Base-by-base conservation (phyloP, 2,113 vertebrate species). In the Diadophis punctatus region DNA sequence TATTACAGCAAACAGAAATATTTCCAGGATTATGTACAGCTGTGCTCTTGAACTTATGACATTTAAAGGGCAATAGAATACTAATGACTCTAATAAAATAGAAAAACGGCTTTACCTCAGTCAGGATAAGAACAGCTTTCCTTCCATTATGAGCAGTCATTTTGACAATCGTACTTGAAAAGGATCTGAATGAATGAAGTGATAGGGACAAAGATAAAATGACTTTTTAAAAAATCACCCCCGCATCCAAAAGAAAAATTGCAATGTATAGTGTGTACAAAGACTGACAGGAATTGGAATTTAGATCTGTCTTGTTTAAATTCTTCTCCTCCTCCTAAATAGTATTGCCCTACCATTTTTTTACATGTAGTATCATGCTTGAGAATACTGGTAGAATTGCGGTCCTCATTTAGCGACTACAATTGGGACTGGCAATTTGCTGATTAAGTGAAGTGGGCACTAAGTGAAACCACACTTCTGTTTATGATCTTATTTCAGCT, bases 41-140 rank as follows among this genome's bases (percentile, higher is more conserved):
- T 95, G 90, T 93, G 88, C 87, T 97, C 92, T 97, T 97, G 97
- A 97, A 96, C 96, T 95, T 93, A 92, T 96, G 96, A 93, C 96
- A 96, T 97, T 97, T 97, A 97, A 97, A 98, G 96, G 95, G 94
- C 95, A 96, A 88, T 90, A 93, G 92, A 96, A 97, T 95, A 92
- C 94, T 97, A 97, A 97, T 95, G 95, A 92, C 93, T 90, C 95
- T 95, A 97, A 97, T 97, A 96, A 97, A 97, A 96, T 58, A 96
- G 93, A 95, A 95, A 96, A 95, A 95, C 60, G 89, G 56, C 93
- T 96, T 96, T 95, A 43, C 92, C 52, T 86, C 93, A 94, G 92
- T 95, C 94, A 91, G 0, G n/a, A 39, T 11, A 94, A 95, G 93
- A 95, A 93, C 39, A 53, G 27, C 49, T 96, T 80, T 3, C 16